phyloP scores from a whole-genome alignment of 2,113 vertebrate species.

The Mus musculus region DNA sequence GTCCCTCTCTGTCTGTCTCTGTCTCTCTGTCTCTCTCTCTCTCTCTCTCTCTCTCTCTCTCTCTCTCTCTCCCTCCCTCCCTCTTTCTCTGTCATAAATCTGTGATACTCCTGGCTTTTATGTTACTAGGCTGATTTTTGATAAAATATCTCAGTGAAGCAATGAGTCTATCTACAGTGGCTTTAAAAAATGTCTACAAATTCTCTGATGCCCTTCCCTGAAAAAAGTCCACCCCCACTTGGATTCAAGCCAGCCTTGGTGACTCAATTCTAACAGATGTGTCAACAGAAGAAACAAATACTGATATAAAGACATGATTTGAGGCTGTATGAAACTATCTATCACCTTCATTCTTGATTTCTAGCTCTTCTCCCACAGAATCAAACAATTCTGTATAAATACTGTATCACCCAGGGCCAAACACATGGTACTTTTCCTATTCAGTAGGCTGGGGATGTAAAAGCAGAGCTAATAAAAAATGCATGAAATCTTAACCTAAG shows the following conservation, averaged over 20 bases:
- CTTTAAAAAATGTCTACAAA: conserved; percentile 23
- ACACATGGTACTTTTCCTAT: conserved; percentile 31
- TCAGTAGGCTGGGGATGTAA: conserved; percentile 36
- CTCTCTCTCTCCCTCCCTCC: not conserved
- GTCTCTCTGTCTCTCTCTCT: not conserved
- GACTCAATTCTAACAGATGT: not conserved
- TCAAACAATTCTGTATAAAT: conserved; percentile 42
- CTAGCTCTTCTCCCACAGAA: conserved; percentile 48
- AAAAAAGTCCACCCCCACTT: not conserved
- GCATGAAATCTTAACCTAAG: conserved; percentile 63
- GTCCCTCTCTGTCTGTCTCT: too few relatives aligned
- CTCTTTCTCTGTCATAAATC: too few relatives aligned
- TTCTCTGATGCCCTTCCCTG: not conserved
- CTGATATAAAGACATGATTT: not conserved
- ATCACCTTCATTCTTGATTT: conserved; percentile 50
- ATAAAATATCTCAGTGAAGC: conserved; percentile 1
- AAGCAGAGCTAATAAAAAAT: conserved; percentile 66
- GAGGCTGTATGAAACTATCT: conserved; percentile 24
- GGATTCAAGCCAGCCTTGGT: not conserved
- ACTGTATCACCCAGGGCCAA: not conserved
- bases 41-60: not conserved
- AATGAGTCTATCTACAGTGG: not conserved
- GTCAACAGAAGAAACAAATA: conserved; percentile 26
- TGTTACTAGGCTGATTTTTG: conserved; percentile 4
- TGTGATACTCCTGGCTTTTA: not conserved